Percentiles rank a stretch among this genome's conserved stretches.
phyloP scores from a whole-genome alignment of 2,797 vertebrate species.

The Tamandua tetradactyla region DNA sequence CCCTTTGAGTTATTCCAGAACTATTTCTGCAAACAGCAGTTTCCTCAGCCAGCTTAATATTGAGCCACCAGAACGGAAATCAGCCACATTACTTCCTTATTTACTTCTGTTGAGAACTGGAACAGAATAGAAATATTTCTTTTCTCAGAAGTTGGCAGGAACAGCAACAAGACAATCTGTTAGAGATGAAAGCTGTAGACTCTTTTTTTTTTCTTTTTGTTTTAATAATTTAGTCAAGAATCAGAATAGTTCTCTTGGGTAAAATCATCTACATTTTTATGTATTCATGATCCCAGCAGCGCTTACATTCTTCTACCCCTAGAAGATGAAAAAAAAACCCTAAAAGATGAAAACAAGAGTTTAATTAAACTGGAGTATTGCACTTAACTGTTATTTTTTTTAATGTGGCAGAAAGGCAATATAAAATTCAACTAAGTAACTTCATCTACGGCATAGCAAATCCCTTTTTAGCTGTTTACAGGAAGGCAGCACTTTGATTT shows the following conservation, averaged over 20 bases:
- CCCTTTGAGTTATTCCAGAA: conserved; percentile 52
- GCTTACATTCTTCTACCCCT: conserved; percentile 14
- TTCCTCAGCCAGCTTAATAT: conserved; percentile 64
- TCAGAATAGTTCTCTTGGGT: conserved; percentile 50
- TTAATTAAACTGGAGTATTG: conserved; percentile 22
- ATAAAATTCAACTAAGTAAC: conserved; percentile 23
- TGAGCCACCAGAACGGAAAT: conserved; percentile 64
- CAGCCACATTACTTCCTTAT: conserved; percentile 70
- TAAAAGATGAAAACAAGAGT: conserved; percentile 49
- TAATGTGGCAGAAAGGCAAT: not conserved
- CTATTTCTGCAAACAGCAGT: conserved; percentile 59
- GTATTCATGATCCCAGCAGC: conserved; percentile 58
- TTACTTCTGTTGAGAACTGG: conserved; percentile 67
- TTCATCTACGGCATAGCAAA: not conserved
- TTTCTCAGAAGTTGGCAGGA: conserved; percentile 65
- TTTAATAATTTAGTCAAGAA: conserved; percentile 44
- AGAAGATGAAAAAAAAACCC: conserved; percentile 48
- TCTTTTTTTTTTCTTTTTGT: not conserved
- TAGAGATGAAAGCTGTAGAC: conserved; percentile 26
- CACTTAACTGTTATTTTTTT: not conserved
- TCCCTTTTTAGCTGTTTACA: conserved; percentile 33
- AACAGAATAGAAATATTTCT: conserved; percentile 65
- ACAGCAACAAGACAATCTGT: conserved; percentile 63
- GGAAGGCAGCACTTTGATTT: conserved; percentile 32
- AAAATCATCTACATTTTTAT: conserved; percentile 56